phyloP scores from a whole-genome alignment of 2,888 invertebrate genomes.

The Tryphoninae sp. region DNA sequence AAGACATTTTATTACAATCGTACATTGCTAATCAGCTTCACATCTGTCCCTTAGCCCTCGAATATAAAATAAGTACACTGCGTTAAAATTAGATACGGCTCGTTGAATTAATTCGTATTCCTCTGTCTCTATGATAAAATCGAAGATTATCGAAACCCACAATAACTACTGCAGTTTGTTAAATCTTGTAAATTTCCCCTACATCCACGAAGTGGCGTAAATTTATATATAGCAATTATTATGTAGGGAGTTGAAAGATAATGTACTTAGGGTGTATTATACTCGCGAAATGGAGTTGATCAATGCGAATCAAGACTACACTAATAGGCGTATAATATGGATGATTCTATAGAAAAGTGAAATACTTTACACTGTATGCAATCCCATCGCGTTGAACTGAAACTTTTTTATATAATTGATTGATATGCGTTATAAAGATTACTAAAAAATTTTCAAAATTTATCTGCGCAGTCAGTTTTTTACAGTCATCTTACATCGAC shows the following conservation, averaged over 20 bases:
- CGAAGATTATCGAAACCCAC: slow-evolving; percentile 68
- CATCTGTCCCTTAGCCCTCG: not conserved
- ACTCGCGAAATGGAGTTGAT: slow-evolving; percentile 38
- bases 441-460: no score
- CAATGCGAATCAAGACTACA: slow-evolving; percentile 59
- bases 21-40: not conserved
- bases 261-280: slow-evolving; percentile 68
- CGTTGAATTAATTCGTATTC: slow-evolving; percentile 41
- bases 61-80: not conserved
- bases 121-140: slow-evolving; percentile 32
- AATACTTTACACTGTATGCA: no score
- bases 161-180: slow-evolving; percentile 72
- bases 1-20: slow-evolving; percentile 15
- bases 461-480: no score
- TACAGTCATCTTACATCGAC: no score
- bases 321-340: slow-evolving; percentile 27
- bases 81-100: slow-evolving; percentile 18
- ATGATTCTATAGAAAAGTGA: not conserved
- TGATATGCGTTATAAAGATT: no score
- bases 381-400: no score
- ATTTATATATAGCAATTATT: slow-evolving; percentile 75
- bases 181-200: slow-evolving; percentile 75
- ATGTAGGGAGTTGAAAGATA: slow-evolving; percentile 73
- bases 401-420: no score
- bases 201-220: slow-evolving; percentile 70